Percentiles rank a stretch among this genome's conserved stretches.
phyloP scores from a whole-genome alignment of 2,888 invertebrate species.

The Halictus ligatus region DNA sequence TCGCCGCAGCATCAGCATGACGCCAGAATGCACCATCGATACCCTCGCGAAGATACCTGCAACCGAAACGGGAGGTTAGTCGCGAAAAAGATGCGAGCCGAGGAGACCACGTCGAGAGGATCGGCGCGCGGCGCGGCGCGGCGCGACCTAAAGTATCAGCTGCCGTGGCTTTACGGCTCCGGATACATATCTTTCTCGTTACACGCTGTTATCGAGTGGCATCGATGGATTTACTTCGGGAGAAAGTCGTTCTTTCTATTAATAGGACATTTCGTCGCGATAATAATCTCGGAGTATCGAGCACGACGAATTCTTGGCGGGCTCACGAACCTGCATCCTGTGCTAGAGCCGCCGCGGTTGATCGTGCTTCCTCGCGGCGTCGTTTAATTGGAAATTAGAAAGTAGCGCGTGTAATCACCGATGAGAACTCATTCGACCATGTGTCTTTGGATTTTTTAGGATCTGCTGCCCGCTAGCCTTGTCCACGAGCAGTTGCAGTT shows the following conservation, averaged over 20 bases:
- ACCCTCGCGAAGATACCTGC: constrained; percentile 70
- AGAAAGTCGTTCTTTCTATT: constrained; percentile 71
- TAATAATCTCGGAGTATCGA: constrained; percentile 54
- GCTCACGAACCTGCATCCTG: constrained; percentile 56
- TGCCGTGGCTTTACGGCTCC: constrained; percentile 6
- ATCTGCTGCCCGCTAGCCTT: constrained; percentile 80
- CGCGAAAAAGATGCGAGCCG: background rate
- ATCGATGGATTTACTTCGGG: constrained; percentile 63
- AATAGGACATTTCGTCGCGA: constrained; percentile 65
- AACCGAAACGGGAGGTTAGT: constrained; percentile 77
- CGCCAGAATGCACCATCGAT: constrained; percentile 67
- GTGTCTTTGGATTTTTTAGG: constrained; percentile 67
- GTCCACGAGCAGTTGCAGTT: constrained; percentile 80
- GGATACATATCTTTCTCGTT: constrained; percentile 34
- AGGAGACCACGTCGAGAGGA: background rate
- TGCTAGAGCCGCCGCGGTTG: constrained; percentile 16
- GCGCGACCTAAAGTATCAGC: constrained; percentile 29
- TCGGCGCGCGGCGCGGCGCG: too few relatives aligned
- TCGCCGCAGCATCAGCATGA: constrained; percentile 75
- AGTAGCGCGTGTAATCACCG: constrained; percentile 11
- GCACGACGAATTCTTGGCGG: constrained; percentile 62
- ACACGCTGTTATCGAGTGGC: constrained; percentile 54
- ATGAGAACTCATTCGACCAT: constrained; percentile 34
- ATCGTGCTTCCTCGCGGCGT: constrained; percentile 31
- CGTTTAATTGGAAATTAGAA: constrained; percentile 59